Evolutionary conservation across 2,113 vertebrate species (phyloP), one percentile per base, ranked within the genome.

Genomic region (Ornithorhynchus anatinus): DNA sequence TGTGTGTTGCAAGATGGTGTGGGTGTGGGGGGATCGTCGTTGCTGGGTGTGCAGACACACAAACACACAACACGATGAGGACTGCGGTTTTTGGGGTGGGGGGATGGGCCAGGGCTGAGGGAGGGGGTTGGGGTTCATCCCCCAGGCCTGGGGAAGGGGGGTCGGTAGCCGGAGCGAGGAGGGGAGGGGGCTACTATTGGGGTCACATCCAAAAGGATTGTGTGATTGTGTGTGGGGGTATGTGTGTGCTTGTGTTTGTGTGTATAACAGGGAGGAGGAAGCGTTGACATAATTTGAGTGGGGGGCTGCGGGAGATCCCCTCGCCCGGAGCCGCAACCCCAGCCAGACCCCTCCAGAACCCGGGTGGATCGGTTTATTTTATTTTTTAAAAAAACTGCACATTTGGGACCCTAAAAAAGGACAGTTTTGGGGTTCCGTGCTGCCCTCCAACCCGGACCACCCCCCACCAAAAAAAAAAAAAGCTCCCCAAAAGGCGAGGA

Each of bases 401-500:
- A 19, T 62, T 38, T 51, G 54, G 60, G 69, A 47, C 37, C 12
- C 32, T 31, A 16, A 47, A 32, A 36, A 36, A 38, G 20, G 57
- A 53, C 36, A 59, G 25, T 62, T 79, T 59, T 72, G 62, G 58
- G 50, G 27, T 60, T 40, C 61, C 29, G 15, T 27, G 27, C 58
- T 40, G 6, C 23, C 25, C 37, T 44, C 57, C 29, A 15, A 8
- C 62, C 51, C 32, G 19, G 23, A 3, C 48, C 39, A 58, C 23
- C 51, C 67, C 72, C 61, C 53, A 45, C n/a, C n/a, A n/a, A n/a
- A n/a, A n/a, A n/a, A n/a, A n/a, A n/a, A n/a, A n/a, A n/a, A n/a
- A n/a, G n/a, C 25, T 50, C 44, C 25, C 29, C 61, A 36, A 45
- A 51, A n/a, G n/a, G n/a, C 60, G 72, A 54, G 71, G 72, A 65